Conservation (phyloP, 1,140 invertebrate species). For the Drosophila ambigua region DNA sequence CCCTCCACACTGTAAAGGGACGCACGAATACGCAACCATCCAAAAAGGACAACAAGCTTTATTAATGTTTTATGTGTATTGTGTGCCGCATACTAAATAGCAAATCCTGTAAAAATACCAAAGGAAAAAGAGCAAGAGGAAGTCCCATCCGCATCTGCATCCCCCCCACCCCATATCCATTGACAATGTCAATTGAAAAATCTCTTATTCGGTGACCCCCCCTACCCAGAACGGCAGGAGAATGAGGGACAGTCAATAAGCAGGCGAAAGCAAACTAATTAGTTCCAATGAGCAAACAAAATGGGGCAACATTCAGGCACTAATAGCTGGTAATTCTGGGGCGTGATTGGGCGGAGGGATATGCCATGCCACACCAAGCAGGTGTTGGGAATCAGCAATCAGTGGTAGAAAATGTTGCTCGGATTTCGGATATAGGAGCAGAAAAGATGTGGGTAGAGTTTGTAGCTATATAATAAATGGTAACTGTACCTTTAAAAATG, state of each 20-base stretch:
- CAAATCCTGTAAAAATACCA: background rate
- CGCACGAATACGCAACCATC: slow-evolving; percentile 54
- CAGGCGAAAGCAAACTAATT: slow-evolving; percentile 75
- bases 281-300: slow-evolving; percentile 77
- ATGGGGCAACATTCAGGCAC: slow-evolving; percentile 44
- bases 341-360: slow-evolving; percentile 1
- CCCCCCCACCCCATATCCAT: background rate
- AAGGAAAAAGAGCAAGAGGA: slow-evolving; percentile 3
- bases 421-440: too few species aligned
- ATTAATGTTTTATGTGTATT: slow-evolving; percentile 82
- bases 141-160: background rate
- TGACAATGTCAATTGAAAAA: slow-evolving; percentile 80
- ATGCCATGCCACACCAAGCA: background rate
- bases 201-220: slow-evolving; percentile 26
- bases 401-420: background rate
- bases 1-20: slow-evolving; percentile 13
- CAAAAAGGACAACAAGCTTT: slow-evolving; percentile 81
- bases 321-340: slow-evolving; percentile 31
- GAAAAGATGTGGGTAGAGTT: too few species aligned
- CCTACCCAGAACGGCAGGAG: background rate
- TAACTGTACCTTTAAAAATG: too few species aligned
- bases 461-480: too few species aligned
- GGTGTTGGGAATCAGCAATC: background rate
- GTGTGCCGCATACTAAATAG: slow-evolving; percentile 76
- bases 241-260: slow-evolving; percentile 61